Base-by-base conservation (phyloP, 2,113 vertebrate species). In the Scophthalmus maximus region DNA sequence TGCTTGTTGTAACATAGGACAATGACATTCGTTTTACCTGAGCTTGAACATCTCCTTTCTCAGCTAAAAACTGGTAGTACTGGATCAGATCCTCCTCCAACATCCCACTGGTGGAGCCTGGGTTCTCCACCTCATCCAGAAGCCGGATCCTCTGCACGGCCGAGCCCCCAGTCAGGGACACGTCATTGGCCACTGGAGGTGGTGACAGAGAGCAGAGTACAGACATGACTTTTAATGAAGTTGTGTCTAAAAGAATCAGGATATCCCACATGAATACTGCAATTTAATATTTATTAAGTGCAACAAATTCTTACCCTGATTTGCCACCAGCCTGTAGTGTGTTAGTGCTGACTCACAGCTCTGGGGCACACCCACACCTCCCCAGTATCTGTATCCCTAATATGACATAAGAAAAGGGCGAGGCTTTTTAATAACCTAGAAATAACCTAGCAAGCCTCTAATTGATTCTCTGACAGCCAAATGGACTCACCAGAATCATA, bases 31-130 rank as follows among this genome's bases (percentile, higher is more conserved):
- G 20, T 34, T 57, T 42, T 52, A 91, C 98, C 96, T 99, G 98
- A 29, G 98, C 98, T 88, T 99, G 98, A 18, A 99, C 95, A n/a
- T 99, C 98, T 64, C 98, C 98, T 55, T 99, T 99, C 90, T 99
- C 97, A 53, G 98, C 98, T 74, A 99, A 91, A 78, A 99, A 99
- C 88, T 98, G 97, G 66, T 99, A 99, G 90, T 99, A 99, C 62
- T 99, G 98, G 89, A 99, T 98, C 65, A 99, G 91, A 74, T 99
- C 98, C 88, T 99, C 97, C 88, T 99, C 98, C 46, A 99, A 88
- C 97, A 99, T 98, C 3, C 96, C 97, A 67, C 95, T 98, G 85
- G 95, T 95, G 83, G 96, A 96, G 44, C 98, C 98, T 0, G 97
- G 96, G 86, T 97, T 98, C 90, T 99, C 98, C 64, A 96, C 90